Base-by-base conservation (phyloP, 2,888 invertebrate genomes). In the Hyles lineata region DNA sequence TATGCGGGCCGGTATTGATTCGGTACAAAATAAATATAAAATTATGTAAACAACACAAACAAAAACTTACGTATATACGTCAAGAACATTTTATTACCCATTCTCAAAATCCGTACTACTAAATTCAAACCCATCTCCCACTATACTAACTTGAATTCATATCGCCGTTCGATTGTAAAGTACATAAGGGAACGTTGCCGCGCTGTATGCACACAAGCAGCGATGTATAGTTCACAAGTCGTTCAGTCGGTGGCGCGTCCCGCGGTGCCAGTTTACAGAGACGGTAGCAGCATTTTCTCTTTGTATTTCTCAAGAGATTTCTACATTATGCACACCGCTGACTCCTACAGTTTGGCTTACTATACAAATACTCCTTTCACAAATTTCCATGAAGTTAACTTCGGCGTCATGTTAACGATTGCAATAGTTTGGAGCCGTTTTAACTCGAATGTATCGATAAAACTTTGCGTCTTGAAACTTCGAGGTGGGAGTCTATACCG, bases 271-370 rank as follows among this genome's bases (percentile, higher is more conserved):
- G 67, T 67, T 67, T 67, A 50, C 67, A 67, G 63, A 43, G 67
- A 50, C 67, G 67, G 67, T 67, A 50, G 67, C 67, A 67, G 67
- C 60, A 70, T 63, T 72, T 69, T 25, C 72, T 52, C 71, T 70
- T 74, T 70, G 70, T 70, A 76, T 74, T 73, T 74, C 70, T 74
- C 75, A 61, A 67, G 73, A 74, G 75, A 74, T 72, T 71, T 32
- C 70, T 58, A 50, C 67, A 67, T 67, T 67, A 67, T 67, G 67
- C 67, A 67, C 67, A 67, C 50, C 67, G 50, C 67, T 67, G 67
- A 67, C 67, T 50, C 67, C 23, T 67, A 7, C 23, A 67, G 67
- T 67, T 67, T 67, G 67, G 67, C 35, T 35, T 35, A 35, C 67
- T 50, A 25, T 50, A 17, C 67, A 67, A 67, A 67, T 23, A 67